phyloP scores from a whole-genome alignment of 2,888 invertebrate species.

The Dryococelus australis region DNA sequence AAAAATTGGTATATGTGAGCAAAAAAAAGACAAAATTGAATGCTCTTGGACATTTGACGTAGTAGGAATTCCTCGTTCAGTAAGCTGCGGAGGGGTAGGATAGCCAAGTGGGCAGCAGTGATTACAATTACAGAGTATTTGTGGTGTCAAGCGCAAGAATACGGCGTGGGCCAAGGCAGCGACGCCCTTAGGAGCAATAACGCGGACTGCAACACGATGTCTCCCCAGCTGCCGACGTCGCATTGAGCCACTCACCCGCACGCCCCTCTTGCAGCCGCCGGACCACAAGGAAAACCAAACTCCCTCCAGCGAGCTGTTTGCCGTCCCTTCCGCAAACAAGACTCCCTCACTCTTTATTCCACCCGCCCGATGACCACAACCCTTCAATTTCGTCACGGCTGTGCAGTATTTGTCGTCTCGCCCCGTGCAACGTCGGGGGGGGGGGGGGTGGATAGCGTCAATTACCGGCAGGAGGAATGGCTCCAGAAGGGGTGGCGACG shows the following conservation, averaged over 20 bases:
- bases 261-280: background rate
- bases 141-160: no score
- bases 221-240: background rate
- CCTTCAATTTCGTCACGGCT: background rate
- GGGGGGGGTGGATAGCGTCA: background rate
- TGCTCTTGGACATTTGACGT: no score
- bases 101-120: no score
- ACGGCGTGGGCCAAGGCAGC: background rate
- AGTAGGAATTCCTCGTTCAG: no score
- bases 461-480: background rate
- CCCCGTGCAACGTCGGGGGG: background rate
- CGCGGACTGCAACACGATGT: background rate
- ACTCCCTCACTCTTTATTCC: background rate
- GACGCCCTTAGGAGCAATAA: background rate
- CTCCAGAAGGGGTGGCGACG: background rate
- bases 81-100: no score
- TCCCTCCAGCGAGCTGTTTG: background rate
- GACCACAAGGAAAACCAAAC: background rate
- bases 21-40: no score
- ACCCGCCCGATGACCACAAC: background rate
- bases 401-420: background rate
- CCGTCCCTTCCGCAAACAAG: background rate
- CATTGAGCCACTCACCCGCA: no score
- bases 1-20: no score
- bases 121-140: no score